Percentiles rank a stretch among this genome's conserved stretches.
phyloP scores from a whole-genome alignment of 2,113 vertebrate species.

The Manacus vitellinus region DNA sequence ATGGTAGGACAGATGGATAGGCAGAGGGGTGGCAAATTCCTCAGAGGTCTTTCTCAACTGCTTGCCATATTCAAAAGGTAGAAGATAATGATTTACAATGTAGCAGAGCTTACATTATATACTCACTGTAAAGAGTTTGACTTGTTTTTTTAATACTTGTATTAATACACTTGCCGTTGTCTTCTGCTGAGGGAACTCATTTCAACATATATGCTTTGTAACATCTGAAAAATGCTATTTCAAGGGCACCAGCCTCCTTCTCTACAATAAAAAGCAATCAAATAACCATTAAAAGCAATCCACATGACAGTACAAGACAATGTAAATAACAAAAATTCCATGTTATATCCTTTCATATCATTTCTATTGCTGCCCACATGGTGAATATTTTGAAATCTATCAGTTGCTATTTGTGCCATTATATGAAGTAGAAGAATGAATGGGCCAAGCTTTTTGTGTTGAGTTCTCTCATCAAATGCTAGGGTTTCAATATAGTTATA shows the following conservation, averaged over 20 bases:
- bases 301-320: neutral
- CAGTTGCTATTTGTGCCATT: neutral
- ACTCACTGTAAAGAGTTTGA: neutral
- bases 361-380: neutral
- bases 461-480: neutral
- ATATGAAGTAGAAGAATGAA: neutral
- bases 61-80: neutral
- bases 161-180: neutral
- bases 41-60: conserved; percentile 7
- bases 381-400: neutral
- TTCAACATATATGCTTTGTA: neutral
- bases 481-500: neutral
- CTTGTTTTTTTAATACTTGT: neutral
- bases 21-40: conserved; percentile 42
- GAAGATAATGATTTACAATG: conserved; percentile 1
- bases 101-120: neutral
- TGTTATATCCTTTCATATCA: neutral
- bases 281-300: neutral
- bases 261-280: neutral
- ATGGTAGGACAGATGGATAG: conserved; percentile 40
- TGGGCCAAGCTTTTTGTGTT: neutral
- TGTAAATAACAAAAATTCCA: neutral
- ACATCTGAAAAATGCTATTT: neutral
- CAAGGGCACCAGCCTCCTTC: neutral
- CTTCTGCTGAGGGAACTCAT: neutral